Evolutionary conservation across 2,797 vertebrate species (phyloP).

Genomic region (Catharus ustulatus): DNA sequence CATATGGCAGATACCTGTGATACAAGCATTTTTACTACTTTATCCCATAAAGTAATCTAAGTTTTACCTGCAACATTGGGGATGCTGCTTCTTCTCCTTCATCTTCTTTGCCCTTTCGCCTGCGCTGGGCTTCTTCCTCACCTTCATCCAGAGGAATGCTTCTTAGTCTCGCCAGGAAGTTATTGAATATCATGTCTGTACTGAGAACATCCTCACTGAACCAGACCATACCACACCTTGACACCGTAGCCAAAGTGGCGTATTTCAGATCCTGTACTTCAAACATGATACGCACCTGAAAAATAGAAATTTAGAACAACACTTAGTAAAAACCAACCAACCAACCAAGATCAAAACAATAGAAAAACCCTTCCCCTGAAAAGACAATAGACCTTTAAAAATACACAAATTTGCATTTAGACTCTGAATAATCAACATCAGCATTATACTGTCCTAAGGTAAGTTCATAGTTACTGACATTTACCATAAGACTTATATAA

Average conservation of each 20-base stretch:
- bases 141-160: slow-evolving; percentile 98
- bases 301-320: neutral
- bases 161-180: slow-evolving; percentile 93
- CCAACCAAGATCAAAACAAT: neutral
- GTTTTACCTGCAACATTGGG: slow-evolving; percentile 93
- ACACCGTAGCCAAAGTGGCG: slow-evolving; percentile 95
- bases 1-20: neutral
- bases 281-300: slow-evolving; percentile 97
- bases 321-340: neutral
- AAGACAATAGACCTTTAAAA: neutral
- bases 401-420: neutral
- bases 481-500: neutral
- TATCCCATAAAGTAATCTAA: neutral
- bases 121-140: slow-evolving; percentile 94
- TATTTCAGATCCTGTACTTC: slow-evolving; percentile 99
- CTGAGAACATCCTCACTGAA: slow-evolving; percentile 99
- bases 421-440: neutral
- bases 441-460: neutral
- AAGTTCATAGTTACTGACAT: neutral
- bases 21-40: neutral
- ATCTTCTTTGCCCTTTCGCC: slow-evolving; percentile 91
- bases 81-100: slow-evolving; percentile 92
- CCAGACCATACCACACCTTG: slow-evolving; percentile 99
- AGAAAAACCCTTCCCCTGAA: neutral
- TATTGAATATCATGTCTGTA: slow-evolving; percentile 98